Conservation (phyloP, 2,113 vertebrate genomes). For the Notechis scutatus region DNA sequence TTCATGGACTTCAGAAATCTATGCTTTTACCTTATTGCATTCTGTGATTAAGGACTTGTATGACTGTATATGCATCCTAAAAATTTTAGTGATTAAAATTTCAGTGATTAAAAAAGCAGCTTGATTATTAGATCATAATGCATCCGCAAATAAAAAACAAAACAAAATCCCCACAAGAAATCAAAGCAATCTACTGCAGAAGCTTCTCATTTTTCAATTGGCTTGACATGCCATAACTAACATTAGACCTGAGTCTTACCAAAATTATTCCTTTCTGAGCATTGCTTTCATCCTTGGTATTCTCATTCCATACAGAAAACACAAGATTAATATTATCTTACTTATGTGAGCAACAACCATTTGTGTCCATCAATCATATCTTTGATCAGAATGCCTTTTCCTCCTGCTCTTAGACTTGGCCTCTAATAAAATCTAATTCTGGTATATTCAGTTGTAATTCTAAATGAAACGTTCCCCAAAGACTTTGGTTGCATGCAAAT, state of each 20-base stretch:
- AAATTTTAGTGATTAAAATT: neutral
- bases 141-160: neutral
- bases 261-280: slow-evolving; percentile 9
- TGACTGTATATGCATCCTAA: neutral
- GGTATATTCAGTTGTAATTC: slow-evolving; percentile 58
- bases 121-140: neutral
- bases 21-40: neutral
- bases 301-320: slow-evolving; percentile 44
- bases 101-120: neutral
- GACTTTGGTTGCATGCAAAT: slow-evolving; percentile 58
- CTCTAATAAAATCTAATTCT: slow-evolving; percentile 54
- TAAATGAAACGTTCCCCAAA: slow-evolving; percentile 52
- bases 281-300: slow-evolving; percentile 46
- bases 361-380: slow-evolving; percentile 55
- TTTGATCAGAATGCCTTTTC: slow-evolving; percentile 55
- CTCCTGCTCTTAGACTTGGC: slow-evolving; percentile 61
- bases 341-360: slow-evolving; percentile 51
- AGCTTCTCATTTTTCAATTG: neutral
- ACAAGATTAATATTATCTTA: slow-evolving; percentile 59
- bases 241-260: slow-evolving; percentile 42
- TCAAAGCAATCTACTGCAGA: neutral
- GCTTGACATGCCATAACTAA: slow-evolving; percentile 20
- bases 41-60: neutral
- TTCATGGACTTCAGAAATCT: neutral
- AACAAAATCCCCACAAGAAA: neutral